Base-by-base conservation (phyloP, 2,113 vertebrate species). In the Leucopsar rothschildi region DNA sequence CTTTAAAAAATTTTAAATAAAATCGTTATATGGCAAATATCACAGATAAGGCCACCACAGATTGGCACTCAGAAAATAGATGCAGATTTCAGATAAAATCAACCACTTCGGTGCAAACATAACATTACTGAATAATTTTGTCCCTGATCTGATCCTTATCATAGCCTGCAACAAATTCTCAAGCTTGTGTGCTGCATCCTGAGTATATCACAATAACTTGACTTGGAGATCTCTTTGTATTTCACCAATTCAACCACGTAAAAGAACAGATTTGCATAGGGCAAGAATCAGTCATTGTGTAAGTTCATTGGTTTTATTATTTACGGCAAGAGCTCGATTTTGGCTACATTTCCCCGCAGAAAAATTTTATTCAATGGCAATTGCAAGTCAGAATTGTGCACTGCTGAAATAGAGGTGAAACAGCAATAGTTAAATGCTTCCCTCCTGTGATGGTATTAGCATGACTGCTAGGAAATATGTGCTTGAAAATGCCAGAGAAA, bases 401-500 rank as follows among this genome's bases (percentile, higher is more conserved):
- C 63, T 85, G 78, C 31, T 88, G 55, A 96, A 73, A 50, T 21
- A 84, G 77, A 92, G 57, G 44, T 94, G 64, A 91, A 92, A 82
- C 44, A 92, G 86, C 69, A 93, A 73, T 44, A 86, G 93, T 93
- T 95, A 93, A 93, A 91, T 52, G 45, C 35, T 85, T 96, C 64
- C 87, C 88, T 96, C 83, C 73, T 93, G 90, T 87, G 81, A 95
- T 45, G 65, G 57, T 56, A 91, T 94, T 94, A 97, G 57, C 52
- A 85, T 65, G 94, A 69, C 82, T 96, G 59, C 66, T 94, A 88
- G 87, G 71, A 97, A 97, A 96, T 85, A 92, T 73, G 85, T 59
- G 49, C 84, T 94, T 82, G 73, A 94, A 96, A 94, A 90, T 68
- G 50, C 81, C 82, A 93, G 90, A 90, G 93, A 96, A 96, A 95